These are phyloP conservation scores for Melanaphis sacchari DNA, from an alignment of 1,140 invertebrate genomes.

Conservation along the genomic window DNA sequence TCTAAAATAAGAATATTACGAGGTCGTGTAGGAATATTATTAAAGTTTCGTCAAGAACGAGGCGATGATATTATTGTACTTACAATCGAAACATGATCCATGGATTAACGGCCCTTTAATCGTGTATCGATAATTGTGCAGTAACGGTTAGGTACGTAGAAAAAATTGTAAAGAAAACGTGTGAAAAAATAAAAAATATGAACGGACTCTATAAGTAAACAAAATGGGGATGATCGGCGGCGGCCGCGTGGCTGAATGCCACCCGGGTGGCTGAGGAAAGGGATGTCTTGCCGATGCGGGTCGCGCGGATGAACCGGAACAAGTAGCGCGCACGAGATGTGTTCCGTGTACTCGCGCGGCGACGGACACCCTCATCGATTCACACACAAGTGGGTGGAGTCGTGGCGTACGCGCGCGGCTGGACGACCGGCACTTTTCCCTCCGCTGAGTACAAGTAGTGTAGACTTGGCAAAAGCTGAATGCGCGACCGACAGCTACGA, in stretches of 20 bases:
- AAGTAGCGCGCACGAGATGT: constrained; percentile 50
- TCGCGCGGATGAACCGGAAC: constrained; percentile 49
- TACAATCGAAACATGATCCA: constrained; percentile 43
- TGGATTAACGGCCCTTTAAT: not conserved
- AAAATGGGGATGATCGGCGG: not conserved
- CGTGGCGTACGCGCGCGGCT: not conserved
- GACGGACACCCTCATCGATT: constrained; percentile 47
- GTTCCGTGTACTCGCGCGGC: not conserved
- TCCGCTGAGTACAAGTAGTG: not conserved
- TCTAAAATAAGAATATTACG: not conserved
- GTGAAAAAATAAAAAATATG: constrained; percentile 4
- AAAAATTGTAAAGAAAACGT: not conserved
- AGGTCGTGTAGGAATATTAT: not conserved
- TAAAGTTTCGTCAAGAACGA: not conserved
- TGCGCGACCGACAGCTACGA: not conserved
- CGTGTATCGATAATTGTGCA: not conserved
- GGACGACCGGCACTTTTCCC: not conserved
- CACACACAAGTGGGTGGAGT: constrained; percentile 52
- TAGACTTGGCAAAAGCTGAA: not conserved
- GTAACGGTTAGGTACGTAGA: not conserved
- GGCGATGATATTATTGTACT: not conserved
- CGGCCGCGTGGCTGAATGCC: constrained; percentile 40
- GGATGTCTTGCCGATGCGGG: not conserved
- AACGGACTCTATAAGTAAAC: not conserved
- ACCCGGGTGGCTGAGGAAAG: not conserved